Percentiles rank a stretch among this genome's conserved stretches.
Evolutionary conservation across 2,888 invertebrate genomes (phyloP).

Genomic region (Andrena marginata): DNA sequence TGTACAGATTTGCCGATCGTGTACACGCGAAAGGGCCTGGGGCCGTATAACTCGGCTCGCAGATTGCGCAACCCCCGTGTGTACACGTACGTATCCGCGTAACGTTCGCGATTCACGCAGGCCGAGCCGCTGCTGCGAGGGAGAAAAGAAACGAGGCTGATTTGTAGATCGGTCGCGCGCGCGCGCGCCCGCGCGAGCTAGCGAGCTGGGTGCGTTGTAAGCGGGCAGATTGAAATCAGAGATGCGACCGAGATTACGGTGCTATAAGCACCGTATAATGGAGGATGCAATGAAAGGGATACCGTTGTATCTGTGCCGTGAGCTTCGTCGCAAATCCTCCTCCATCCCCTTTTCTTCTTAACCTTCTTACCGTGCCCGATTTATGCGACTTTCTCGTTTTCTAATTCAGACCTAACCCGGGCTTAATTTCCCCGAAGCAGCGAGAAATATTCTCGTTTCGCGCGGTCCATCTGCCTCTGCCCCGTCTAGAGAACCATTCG

Average conservation of each 20-base stretch:
- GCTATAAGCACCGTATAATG: slow-evolving; percentile 69
- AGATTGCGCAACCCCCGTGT: slow-evolving; percentile 51
- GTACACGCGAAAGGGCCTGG: slow-evolving; percentile 24
- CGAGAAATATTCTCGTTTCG: slow-evolving; percentile 63
- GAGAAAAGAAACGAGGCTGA: slow-evolving; percentile 69
- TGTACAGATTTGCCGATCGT: slow-evolving; percentile 10
- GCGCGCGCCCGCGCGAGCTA: slow-evolving; percentile 38
- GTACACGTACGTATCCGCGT: background rate
- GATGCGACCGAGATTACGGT: slow-evolving; percentile 74
- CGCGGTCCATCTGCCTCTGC: background rate
- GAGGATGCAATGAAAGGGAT: slow-evolving; percentile 74
- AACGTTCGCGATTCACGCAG: slow-evolving; percentile 41
- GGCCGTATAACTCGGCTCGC: slow-evolving; percentile 30
- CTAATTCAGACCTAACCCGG: slow-evolving; percentile 56
- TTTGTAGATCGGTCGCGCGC: slow-evolving; percentile 71
- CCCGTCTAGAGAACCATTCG: slow-evolving; percentile 16
- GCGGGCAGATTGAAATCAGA: slow-evolving; percentile 74
- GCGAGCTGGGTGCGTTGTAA: slow-evolving; percentile 70
- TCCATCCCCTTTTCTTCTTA: slow-evolving; percentile 32
- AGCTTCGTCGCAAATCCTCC: slow-evolving; percentile 56
- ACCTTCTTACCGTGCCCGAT: slow-evolving; percentile 36
- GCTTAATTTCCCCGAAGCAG: slow-evolving; percentile 41
- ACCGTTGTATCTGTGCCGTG: slow-evolving; percentile 65
- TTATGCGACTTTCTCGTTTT: slow-evolving; percentile 44
- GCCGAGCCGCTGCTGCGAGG: slow-evolving; percentile 16